Percentiles rank a stretch among this genome's conserved stretches.
Evolutionary conservation across 2,888 invertebrate genomes (phyloP).

Genomic region (Holacanthella duospinosa): DNA sequence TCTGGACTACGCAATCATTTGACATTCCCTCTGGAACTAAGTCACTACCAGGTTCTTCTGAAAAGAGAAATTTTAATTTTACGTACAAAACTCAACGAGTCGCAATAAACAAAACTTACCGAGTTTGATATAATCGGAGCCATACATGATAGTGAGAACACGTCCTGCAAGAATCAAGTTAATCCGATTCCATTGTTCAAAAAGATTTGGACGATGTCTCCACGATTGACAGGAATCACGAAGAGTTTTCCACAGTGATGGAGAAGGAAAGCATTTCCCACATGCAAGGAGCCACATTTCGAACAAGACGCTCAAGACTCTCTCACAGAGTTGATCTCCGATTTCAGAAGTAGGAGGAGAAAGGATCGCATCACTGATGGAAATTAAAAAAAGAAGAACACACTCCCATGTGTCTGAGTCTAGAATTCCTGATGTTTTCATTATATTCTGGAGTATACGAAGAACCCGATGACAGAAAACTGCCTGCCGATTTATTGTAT

Average conservation of each 20-base stretch:
- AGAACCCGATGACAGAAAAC: conserved; percentile 84
- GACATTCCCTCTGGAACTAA: conserved; percentile 75
- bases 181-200: conserved; percentile 90
- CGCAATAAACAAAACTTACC: conserved; percentile 27
- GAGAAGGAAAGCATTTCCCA: conserved; percentile 78
- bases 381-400: conserved; percentile 71
- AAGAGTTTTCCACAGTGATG: conserved; percentile 89
- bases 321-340: conserved; percentile 87
- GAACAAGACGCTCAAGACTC: conserved; percentile 84
- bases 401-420: conserved; percentile 85
- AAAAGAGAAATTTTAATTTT: conserved; percentile 3
- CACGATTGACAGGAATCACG: conserved; percentile 84
- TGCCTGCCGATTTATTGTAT: conserved; percentile 84
- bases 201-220: conserved; percentile 84
- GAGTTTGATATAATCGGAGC: conserved; percentile 46
- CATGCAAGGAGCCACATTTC: conserved; percentile 74
- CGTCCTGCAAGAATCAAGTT: conserved; percentile 78
- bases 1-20: conserved; percentile 81
- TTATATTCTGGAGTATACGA: conserved; percentile 68
- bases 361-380: conserved; percentile 80
- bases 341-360: conserved; percentile 90
- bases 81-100: too few species aligned
- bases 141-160: conserved; percentile 77
- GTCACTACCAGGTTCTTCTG: conserved; percentile 67
- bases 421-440: conserved; percentile 61